Conservation (phyloP, 2,113 vertebrate genomes). For the Talpa occidentalis region DNA sequence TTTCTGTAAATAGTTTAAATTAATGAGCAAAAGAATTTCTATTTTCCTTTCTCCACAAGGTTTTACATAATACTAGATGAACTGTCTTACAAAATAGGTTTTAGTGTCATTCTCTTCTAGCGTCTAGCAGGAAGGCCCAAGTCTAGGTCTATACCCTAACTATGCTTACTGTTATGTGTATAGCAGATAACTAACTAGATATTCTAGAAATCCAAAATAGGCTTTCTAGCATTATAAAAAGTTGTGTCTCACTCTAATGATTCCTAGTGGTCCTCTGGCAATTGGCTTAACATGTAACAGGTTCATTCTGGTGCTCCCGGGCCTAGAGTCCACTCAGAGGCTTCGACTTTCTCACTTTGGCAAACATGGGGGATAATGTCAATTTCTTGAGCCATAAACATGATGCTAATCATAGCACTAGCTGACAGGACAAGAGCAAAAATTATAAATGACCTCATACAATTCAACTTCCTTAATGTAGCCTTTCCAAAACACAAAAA, state of each 20-base stretch:
- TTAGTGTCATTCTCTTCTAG: neutral
- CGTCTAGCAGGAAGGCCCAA: neutral
- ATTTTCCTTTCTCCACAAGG: neutral
- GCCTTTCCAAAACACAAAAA: conserved; percentile 4
- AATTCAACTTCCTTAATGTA: neutral
- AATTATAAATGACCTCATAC: conserved; percentile 3
- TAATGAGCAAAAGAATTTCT: neutral
- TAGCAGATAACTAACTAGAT: neutral
- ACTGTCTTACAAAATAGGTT: neutral
- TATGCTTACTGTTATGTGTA: neutral
- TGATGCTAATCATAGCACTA: conserved; percentile 53
- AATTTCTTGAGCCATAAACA: conserved; percentile 36
- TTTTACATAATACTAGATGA: neutral
- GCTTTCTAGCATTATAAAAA: neutral
- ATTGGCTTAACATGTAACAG: neutral
- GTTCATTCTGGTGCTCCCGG: neutral
- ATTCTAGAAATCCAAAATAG: neutral
- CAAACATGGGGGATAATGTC: conserved; percentile 22
- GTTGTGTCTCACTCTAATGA: conserved; percentile 44
- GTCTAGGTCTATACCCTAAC: neutral
- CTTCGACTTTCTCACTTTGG: neutral
- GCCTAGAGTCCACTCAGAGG: conserved; percentile 42
- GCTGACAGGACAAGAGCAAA: conserved; percentile 50
- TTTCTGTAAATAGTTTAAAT: conserved; percentile 15
- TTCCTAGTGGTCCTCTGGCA: neutral